These are phyloP conservation scores for Megaleporinus macrocephalus DNA, from an alignment of 2,113 vertebrate species.

Conservation along the genomic window DNA sequence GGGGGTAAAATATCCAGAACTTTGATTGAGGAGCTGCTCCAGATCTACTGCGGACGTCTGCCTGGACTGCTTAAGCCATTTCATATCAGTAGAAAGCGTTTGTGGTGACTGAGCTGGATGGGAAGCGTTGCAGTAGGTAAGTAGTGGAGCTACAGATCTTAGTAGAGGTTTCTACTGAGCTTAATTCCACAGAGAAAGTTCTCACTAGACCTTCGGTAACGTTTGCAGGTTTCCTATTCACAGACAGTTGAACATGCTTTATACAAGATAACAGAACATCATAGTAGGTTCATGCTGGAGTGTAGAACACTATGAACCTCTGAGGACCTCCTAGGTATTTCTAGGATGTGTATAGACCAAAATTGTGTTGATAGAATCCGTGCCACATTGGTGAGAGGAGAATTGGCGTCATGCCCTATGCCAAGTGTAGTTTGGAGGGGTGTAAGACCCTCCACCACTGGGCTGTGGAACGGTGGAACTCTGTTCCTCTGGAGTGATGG, in stretches of 20 bases:
- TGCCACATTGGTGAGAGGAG: no score
- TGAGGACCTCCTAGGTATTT: no score
- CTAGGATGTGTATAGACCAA: no score
- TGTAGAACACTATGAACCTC: background rate
- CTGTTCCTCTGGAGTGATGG: no score
- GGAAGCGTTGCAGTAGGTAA: conserved; percentile 57
- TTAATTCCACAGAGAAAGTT: background rate
- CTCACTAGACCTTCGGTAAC: background rate
- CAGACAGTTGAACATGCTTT: background rate
- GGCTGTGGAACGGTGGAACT: no score
- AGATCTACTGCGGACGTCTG: background rate
- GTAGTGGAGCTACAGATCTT: conserved; percentile 16
- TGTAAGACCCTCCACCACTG: no score
- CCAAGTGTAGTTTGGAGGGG: no score
- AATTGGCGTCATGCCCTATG: no score
- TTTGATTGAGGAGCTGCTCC: background rate
- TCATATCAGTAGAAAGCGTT: background rate
- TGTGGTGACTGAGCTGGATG: conserved; percentile 34
- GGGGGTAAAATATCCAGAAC: background rate
- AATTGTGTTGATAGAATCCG: no score
- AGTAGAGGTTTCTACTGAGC: background rate
- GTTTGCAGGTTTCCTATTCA: background rate
- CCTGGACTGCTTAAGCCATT: background rate
- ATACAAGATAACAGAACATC: background rate
- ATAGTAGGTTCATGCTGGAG: background rate